Conservation (phyloP, 2,888 invertebrate species). For the Melinaea marsaeus region DNA sequence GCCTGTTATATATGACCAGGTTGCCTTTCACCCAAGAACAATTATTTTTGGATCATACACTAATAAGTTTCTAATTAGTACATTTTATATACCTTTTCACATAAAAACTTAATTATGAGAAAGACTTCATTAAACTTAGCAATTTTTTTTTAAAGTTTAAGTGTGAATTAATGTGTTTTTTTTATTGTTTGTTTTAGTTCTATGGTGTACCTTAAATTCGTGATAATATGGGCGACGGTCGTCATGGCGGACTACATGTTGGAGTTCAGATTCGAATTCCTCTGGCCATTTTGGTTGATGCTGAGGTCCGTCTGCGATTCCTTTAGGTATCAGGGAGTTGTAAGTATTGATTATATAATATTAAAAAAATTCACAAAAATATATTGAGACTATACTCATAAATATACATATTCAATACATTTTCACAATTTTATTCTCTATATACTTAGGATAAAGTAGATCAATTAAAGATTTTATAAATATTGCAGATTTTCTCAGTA, state of each 20-base stretch:
- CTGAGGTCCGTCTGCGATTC: slow-evolving; percentile 97
- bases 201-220: slow-evolving; percentile 95
- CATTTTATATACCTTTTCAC: too few relatives aligned
- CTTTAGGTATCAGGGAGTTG: slow-evolving; percentile 98
- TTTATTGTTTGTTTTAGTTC: slow-evolving; percentile 82
- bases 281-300: slow-evolving; percentile 99
- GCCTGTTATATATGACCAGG: too few relatives aligned
- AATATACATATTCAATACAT: not conserved
- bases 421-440: not conserved
- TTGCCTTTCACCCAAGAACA: too few relatives aligned
- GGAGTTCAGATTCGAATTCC: slow-evolving; percentile 99
- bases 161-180: slow-evolving; percentile 12
- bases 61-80: too few relatives aligned
- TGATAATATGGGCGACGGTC: slow-evolving; percentile 95
- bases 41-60: too few relatives aligned
- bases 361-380: not conserved
- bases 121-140: too few relatives aligned
- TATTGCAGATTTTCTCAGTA: slow-evolving; percentile 78
- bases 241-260: slow-evolving; percentile 97
- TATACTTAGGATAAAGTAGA: not conserved
- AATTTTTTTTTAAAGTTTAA: not conserved
- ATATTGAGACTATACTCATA: not conserved
- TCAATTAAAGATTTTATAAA: not conserved
- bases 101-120: too few relatives aligned
- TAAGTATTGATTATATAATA: slow-evolving; percentile 69